phyloP scores from a whole-genome alignment of 2,888 invertebrate genomes.

The Dendrolimus pini region DNA sequence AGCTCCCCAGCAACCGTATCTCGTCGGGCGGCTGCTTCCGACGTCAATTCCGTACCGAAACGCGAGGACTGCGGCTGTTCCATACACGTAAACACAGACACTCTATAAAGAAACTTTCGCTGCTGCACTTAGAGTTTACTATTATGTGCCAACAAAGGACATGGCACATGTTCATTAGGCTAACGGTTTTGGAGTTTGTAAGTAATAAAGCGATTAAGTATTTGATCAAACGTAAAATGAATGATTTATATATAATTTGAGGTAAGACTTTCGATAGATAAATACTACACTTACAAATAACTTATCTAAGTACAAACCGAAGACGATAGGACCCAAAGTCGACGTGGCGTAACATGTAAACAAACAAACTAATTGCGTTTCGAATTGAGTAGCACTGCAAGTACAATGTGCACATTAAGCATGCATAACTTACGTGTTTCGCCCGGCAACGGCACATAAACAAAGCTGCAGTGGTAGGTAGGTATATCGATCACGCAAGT shows the following conservation, averaged over 20 bases:
- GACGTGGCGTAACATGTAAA: conserved; percentile 37
- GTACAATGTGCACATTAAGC: conserved; percentile 47
- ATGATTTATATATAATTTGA: conserved; percentile 12
- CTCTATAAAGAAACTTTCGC: conserved; percentile 13
- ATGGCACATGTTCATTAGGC: conserved; percentile 36
- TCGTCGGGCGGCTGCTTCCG: conserved; percentile 31
- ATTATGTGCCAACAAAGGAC: conserved; percentile 9
- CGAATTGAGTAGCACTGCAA: conserved; percentile 40
- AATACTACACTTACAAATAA: neutral
- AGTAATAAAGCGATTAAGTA: conserved; percentile 34
- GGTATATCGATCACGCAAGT: conserved; percentile 31
- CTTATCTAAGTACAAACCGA: neutral
- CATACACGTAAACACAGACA: conserved; percentile 32
- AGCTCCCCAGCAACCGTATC: conserved; percentile 33
- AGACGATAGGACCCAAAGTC: conserved; percentile 2
- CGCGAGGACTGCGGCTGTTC: conserved; percentile 23
- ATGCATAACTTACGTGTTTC: conserved; percentile 65
- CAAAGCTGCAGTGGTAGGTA: conserved; percentile 36
- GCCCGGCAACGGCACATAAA: conserved; percentile 43
- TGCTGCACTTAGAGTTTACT: conserved; percentile 21
- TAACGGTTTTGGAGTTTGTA: conserved; percentile 45
- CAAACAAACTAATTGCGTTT: conserved; percentile 49
- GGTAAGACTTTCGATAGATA: conserved; percentile 5
- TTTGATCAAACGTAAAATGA: conserved; percentile 23
- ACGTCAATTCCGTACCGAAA: neutral